Conservation (phyloP, 2,888 invertebrate genomes). For the Lasioglossum malachurum region DNA sequence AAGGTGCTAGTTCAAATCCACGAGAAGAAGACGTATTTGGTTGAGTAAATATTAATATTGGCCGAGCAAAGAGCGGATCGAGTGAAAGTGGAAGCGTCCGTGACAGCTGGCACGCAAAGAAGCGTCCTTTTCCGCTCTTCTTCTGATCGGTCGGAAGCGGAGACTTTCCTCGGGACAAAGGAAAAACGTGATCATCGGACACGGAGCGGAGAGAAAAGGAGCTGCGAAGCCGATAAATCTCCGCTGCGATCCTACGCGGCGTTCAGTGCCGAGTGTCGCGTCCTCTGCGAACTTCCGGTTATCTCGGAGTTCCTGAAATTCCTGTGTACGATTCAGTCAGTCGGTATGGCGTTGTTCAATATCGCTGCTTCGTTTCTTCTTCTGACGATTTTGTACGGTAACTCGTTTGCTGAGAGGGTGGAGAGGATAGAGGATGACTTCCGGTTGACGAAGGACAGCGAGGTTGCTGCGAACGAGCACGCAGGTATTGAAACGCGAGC, state of each 20-base stretch:
- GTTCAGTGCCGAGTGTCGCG: conserved; percentile 48
- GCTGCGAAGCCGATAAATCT: conserved; percentile 52
- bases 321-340: not conserved
- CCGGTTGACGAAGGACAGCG: conserved; percentile 71
- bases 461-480: conserved; percentile 71
- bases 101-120: conserved; percentile 20
- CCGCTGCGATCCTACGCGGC: conserved; percentile 14
- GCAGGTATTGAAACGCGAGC: conserved; percentile 9
- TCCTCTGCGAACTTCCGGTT: not conserved
- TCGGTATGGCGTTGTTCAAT: conserved; percentile 19
- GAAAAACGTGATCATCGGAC: conserved; percentile 41
- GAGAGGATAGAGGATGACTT: conserved; percentile 70
- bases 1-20: not conserved
- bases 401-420: conserved; percentile 59
- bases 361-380: conserved; percentile 22
- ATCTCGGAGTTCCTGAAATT: not conserved
- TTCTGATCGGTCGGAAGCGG: conserved; percentile 42
- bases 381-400: conserved; percentile 6
- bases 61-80: conserved; percentile 5
- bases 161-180: conserved; percentile 45
- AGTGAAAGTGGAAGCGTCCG: conserved; percentile 50
- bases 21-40: not conserved
- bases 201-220: conserved; percentile 39
- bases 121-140: conserved; percentile 32
- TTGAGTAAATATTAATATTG: not conserved